Percentiles rank a stretch among this genome's conserved stretches.
Evolutionary conservation across 2,888 invertebrate genomes (phyloP).

Genomic region (Achlya flavicornis): DNA sequence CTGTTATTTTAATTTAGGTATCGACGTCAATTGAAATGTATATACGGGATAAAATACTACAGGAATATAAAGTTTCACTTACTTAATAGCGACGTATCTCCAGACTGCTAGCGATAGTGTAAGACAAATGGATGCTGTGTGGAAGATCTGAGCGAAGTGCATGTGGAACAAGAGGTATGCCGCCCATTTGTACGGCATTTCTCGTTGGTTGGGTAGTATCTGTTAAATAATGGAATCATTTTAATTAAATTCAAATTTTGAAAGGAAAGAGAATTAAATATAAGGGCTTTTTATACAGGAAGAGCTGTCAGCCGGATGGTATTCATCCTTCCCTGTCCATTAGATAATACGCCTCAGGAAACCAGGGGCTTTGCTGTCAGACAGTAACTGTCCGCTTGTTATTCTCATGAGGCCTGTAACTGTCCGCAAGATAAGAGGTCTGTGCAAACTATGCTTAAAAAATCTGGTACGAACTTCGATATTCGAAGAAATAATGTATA

Average conservation of each 20-base stretch:
- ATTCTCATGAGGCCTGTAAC: no score
- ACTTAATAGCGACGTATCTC: constrained; percentile 94
- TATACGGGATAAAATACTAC: no score
- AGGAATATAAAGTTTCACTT: constrained; percentile 54
- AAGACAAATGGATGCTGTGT: constrained; percentile 92
- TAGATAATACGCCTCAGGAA: no score
- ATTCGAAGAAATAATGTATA: no score
- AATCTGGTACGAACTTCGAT: no score
- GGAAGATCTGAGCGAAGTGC: constrained; percentile 91
- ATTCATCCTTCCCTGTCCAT: no score
- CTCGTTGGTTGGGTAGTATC: constrained; percentile 85
- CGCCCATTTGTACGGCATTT: constrained; percentile 89
- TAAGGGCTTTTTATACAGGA: neutral
- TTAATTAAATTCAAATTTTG: neutral
- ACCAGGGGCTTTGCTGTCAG: no score
- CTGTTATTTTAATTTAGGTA: constrained; percentile 2
- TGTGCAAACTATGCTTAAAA: no score
- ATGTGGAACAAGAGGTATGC: constrained; percentile 91
- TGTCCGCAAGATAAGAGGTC: no score
- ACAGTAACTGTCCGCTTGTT: no score
- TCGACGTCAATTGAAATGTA: no score
- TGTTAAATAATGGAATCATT: constrained; percentile 32
- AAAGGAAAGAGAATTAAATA: neutral
- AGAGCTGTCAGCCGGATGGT: no score
- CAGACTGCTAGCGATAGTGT: constrained; percentile 92